Conservation (phyloP, 2,113 vertebrate species). For the Onychorhynchus coronatus region DNA sequence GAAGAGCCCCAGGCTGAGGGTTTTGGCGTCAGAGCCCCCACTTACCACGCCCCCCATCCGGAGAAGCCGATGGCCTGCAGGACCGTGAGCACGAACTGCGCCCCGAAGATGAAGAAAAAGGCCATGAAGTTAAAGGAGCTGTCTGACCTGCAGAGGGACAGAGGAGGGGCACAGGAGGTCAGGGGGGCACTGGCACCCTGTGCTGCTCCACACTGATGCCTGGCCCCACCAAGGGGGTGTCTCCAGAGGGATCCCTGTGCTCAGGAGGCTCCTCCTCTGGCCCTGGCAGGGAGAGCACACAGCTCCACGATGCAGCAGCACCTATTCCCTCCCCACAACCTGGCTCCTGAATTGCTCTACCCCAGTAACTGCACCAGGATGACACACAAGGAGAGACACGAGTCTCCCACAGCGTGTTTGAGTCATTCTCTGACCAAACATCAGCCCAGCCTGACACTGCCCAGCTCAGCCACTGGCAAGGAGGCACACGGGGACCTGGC, state of each 20-base stretch:
- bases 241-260: background rate
- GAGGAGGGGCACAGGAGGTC: background rate
- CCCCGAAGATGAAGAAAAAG: constrained; percentile 94
- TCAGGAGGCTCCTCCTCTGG: background rate
- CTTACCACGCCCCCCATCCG: constrained; percentile 92
- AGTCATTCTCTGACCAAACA: background rate
- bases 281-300: background rate
- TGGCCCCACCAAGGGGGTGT: background rate
- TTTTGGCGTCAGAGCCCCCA: background rate
- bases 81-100: constrained; percentile 82
- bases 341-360: background rate
- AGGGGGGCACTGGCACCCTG: background rate
- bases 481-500: background rate
- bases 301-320: background rate
- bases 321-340: background rate
- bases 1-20: background rate
- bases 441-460: background rate
- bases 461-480: background rate
- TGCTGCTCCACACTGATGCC: background rate
- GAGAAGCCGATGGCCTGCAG: constrained; percentile 86
- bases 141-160: constrained; percentile 78
- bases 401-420: background rate
- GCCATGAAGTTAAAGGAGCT: constrained; percentile 98
- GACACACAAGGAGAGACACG: background rate
- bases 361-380: background rate